Evolutionary conservation across 2,888 invertebrate genomes (phyloP).

Genomic region (Dolichomitus sp.): DNA sequence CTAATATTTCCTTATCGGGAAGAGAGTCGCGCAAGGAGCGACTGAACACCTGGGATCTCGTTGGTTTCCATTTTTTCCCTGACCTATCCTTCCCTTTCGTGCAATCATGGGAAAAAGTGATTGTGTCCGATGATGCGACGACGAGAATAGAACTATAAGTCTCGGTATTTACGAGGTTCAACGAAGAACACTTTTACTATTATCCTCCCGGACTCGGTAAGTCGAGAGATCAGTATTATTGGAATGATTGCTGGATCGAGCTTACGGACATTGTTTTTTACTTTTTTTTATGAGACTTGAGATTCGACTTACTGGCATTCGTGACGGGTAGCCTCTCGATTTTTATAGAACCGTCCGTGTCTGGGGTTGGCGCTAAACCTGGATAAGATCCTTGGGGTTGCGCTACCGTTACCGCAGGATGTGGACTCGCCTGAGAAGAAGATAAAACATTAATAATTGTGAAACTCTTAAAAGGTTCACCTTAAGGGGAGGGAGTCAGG

Average conservation of each 20-base stretch:
- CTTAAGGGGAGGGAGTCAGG: no score
- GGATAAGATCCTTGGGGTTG: constrained; percentile 86
- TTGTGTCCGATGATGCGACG: constrained; percentile 75
- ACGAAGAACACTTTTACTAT: constrained; percentile 17
- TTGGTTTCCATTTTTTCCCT: constrained; percentile 37
- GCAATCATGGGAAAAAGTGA: constrained; percentile 74
- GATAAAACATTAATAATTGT: not conserved
- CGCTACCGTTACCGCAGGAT: constrained; percentile 85
- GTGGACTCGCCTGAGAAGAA: constrained; percentile 85
- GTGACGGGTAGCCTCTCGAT: constrained; percentile 89
- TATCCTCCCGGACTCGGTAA: not conserved
- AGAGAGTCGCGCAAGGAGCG: constrained; percentile 57
- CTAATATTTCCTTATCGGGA: constrained; percentile 82
- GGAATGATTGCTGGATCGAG: constrained; percentile 23
- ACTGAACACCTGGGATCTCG: constrained; percentile 78
- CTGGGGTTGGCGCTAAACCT: constrained; percentile 87
- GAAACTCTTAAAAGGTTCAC: not conserved
- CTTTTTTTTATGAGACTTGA: constrained; percentile 37
- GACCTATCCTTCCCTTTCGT: constrained; percentile 40
- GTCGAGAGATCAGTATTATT: not conserved
- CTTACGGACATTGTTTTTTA: not conserved
- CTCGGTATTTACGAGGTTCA: not conserved
- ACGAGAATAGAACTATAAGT: constrained; percentile 71
- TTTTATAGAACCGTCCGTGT: constrained; percentile 89
- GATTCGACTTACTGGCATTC: constrained; percentile 88